These are phyloP conservation scores for Percina caprodes DNA, from an alignment of 2,113 vertebrate species.

Conservation along the genomic window DNA sequence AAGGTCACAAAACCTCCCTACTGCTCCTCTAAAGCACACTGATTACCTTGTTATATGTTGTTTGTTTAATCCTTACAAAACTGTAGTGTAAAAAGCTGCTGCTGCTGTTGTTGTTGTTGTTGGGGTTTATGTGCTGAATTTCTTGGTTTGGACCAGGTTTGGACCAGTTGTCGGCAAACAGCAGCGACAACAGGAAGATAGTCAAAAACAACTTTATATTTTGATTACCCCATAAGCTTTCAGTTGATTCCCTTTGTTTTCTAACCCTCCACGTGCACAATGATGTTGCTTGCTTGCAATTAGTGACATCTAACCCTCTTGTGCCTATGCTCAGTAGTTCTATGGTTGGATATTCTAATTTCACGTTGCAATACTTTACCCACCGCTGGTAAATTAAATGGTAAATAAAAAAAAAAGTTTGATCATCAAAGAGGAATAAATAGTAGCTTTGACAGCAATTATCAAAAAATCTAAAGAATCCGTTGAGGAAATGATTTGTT, in stretches of 20 bases:
- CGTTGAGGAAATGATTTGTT: background rate
- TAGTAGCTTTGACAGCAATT: background rate
- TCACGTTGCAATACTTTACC: background rate
- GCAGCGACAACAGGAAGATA: background rate
- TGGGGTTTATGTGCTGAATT: background rate
- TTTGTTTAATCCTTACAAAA: background rate
- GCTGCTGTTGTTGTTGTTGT: background rate
- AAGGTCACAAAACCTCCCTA: background rate
- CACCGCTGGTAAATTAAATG: background rate
- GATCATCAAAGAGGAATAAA: background rate
- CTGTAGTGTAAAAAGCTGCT: background rate
- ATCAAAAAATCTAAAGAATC: background rate
- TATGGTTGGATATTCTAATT: background rate
- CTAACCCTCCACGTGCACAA: background rate
- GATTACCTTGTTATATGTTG: background rate
- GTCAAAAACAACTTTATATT: background rate
- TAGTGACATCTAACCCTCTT: background rate
- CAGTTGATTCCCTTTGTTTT: background rate
- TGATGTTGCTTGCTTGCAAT: background rate
- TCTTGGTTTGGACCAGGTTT: background rate
- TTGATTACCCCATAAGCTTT: background rate
- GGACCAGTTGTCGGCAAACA: background rate
- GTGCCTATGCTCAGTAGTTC: background rate
- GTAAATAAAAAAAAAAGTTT: too few species aligned
- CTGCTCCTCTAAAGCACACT: background rate